phyloP scores from a whole-genome alignment of 2,888 invertebrate species.

The Drosophila peninsularis region DNA sequence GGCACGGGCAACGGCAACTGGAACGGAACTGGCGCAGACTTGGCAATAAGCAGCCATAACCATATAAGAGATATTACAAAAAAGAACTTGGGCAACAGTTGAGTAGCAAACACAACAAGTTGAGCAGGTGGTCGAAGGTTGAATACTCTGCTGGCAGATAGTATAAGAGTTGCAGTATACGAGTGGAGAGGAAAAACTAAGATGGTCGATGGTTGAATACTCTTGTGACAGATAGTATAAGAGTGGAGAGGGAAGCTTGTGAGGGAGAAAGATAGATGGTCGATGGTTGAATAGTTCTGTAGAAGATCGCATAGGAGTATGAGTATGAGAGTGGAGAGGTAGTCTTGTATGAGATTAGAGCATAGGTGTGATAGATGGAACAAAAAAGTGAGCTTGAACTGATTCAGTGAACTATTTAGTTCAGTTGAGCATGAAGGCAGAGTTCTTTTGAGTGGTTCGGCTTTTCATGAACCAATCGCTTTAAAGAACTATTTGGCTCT shows the following conservation, averaged over 20 bases:
- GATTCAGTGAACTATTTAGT: no score
- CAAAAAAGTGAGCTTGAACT: no score
- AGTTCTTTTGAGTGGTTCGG: no score
- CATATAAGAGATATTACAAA: constrained; percentile 59
- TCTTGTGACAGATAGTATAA: neutral
- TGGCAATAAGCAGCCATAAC: constrained; percentile 33
- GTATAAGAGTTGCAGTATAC: no score
- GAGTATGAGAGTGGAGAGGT: neutral
- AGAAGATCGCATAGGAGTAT: neutral
- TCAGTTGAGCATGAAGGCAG: no score
- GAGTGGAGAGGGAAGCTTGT: neutral
- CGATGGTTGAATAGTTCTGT: no score
- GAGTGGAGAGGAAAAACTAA: no score
- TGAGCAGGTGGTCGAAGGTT: neutral
- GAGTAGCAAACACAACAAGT: constrained; percentile 18
- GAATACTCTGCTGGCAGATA: neutral
- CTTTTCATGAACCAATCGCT: no score
- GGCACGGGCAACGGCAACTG: constrained; percentile 10
- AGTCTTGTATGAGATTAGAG: no score
- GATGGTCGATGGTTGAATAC: no score
- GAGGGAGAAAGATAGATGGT: no score
- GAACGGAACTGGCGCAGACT: constrained; percentile 12
- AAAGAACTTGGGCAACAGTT: constrained; percentile 52
- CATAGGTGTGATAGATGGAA: neutral
- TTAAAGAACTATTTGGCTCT: no score